Evolutionary conservation across 2,888 invertebrate genomes (phyloP), one percentile per base, ranked within the genome.

Genomic region (Sminthurides aquaticus): DNA sequence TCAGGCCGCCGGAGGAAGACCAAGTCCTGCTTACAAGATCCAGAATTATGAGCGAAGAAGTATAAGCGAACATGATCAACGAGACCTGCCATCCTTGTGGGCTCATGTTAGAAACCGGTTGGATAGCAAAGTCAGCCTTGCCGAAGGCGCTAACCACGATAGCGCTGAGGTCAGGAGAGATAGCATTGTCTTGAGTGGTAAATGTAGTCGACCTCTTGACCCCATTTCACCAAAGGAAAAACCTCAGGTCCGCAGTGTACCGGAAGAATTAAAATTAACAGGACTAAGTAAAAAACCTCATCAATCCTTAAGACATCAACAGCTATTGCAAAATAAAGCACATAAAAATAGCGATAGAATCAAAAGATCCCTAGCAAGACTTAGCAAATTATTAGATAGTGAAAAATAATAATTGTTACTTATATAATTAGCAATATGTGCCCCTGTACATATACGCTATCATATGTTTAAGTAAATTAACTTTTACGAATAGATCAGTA

Each of bases 361-460:
- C 11, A 64, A 64, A 54, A 24, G 64, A 29, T 64, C 64, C 8
- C 34, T 64, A 18, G 58, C 57, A 34, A 58, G 64, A 34, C 54
- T 64, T 5, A 64, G 64, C 27, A 64, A 64, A 54, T 54, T 64
- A 20, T 22, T 64, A 15, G 64, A 64, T 27, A 62, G 48, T 62
- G 62, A 62, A 20, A 62, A 62, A 26, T 28, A 18, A n/a, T n/a
- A n/a, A n/a, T n/a, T n/a, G n/a, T n/a, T n/a, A n/a, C n/a, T n/a
- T n/a, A n/a, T n/a, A n/a, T n/a, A n/a, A n/a, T n/a, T n/a, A n/a
- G n/a, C n/a, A n/a, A n/a, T n/a, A n/a, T n/a, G n/a, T n/a, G n/a
- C n/a, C n/a, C n/a, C n/a, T n/a, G n/a, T n/a, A n/a, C n/a, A n/a
- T n/a, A n/a, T n/a, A n/a, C n/a, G n/a, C n/a, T n/a, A n/a, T n/a